These are phyloP conservation scores for Paralichthys olivaceus DNA, from an alignment of 2,113 vertebrate genomes.

Conservation along the genomic window DNA sequence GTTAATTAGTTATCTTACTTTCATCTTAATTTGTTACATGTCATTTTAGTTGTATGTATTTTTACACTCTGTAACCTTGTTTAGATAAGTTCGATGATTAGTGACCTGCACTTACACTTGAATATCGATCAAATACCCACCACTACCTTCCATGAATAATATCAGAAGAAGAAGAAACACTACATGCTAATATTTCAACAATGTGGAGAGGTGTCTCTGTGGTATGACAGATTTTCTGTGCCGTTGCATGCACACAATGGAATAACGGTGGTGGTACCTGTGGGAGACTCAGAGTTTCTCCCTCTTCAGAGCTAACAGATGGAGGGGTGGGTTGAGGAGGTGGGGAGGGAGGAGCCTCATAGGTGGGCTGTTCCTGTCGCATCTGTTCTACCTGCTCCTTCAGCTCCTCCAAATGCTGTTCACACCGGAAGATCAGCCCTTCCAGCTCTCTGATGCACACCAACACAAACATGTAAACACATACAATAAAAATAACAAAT, in stretches of 20 bases:
- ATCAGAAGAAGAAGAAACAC: no score
- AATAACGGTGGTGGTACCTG: slow-evolving; percentile 76
- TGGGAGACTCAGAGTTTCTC: not conserved
- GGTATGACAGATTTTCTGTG: no score
- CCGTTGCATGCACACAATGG: not conserved
- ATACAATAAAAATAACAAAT: not conserved
- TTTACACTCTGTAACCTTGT: no score
- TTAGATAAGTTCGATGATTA: no score
- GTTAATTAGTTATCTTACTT: no score
- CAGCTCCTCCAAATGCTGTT: slow-evolving; percentile 85
- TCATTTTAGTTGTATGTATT: no score
- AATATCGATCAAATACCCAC: no score
- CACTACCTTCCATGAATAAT: no score
- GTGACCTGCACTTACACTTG: no score
- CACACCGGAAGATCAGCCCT: slow-evolving; percentile 87
- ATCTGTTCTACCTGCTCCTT: slow-evolving; percentile 81
- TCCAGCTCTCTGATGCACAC: slow-evolving; percentile 85
- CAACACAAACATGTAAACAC: not conserved
- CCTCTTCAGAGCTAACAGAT: not conserved
- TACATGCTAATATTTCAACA: no score
- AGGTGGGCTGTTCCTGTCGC: not conserved
- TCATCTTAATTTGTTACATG: no score
- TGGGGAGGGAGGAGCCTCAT: slow-evolving; percentile 25
- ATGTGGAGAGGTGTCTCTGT: no score
- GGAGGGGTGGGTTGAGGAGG: slow-evolving; percentile 12